Percentiles rank a stretch among this genome's conserved stretches.
phyloP scores from a whole-genome alignment of 2,888 invertebrate species.

The Agonopterix arenella region DNA sequence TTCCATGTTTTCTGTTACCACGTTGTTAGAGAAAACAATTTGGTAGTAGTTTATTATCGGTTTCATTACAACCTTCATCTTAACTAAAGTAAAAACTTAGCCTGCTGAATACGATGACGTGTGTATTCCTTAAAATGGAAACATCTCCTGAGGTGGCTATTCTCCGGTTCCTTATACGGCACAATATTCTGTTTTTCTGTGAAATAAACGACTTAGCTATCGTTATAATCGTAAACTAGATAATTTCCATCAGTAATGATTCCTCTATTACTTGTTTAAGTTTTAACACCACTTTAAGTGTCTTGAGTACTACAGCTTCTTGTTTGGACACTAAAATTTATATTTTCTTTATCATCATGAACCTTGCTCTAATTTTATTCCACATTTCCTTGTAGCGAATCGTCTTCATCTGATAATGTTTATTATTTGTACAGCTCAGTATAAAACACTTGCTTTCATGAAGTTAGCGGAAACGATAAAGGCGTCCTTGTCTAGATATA shows the following conservation, averaged over 20 bases:
- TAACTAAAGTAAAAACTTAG: conserved; percentile 27
- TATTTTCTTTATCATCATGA: background rate
- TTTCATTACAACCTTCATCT: conserved; percentile 19
- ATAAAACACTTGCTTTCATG: conserved; percentile 31
- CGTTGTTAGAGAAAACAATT: too few relatives aligned
- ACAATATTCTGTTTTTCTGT: background rate
- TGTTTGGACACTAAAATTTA: too few relatives aligned
- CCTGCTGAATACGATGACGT: conserved; percentile 24
- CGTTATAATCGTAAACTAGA: too few relatives aligned
- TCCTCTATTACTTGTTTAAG: too few relatives aligned
- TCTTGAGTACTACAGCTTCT: too few relatives aligned
- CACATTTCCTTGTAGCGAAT: background rate
- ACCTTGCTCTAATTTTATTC: conserved; percentile 5
- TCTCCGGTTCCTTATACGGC: background rate
- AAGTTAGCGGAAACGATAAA: conserved; percentile 43
- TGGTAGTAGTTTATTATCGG: background rate
- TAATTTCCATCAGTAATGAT: too few relatives aligned
- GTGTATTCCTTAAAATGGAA: conserved; percentile 31
- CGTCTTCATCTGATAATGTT: conserved; percentile 1
- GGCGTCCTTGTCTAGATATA: conserved; percentile 36
- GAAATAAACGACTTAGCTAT: too few relatives aligned
- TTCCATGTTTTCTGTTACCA: too few relatives aligned
- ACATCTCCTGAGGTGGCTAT: conserved; percentile 1
- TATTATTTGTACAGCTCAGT: background rate
- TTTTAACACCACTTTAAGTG: too few relatives aligned